Evolutionary conservation across 2,797 vertebrate species (phyloP).

Genomic region (Fistularia commersonii): DNA sequence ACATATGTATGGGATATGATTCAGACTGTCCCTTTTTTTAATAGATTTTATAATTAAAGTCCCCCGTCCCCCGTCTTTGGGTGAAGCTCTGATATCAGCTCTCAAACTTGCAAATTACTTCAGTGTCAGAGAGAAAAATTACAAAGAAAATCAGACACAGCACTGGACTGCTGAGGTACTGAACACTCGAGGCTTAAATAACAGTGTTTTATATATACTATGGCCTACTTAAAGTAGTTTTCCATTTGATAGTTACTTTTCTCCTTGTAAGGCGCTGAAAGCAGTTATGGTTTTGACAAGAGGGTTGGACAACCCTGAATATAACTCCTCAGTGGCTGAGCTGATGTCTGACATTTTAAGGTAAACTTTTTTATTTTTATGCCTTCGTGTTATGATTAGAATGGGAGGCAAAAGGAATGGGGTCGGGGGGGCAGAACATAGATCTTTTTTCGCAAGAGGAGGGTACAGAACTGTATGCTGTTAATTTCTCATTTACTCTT

Average conservation of each 20-base stretch:
- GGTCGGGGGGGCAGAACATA: too few species aligned
- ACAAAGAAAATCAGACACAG: constrained; percentile 64
- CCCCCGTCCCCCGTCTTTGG: constrained; percentile 81
- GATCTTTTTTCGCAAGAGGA: too few species aligned
- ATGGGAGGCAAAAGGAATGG: too few species aligned
- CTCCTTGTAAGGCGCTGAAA: constrained; percentile 74
- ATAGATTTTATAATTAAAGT: constrained; percentile 82
- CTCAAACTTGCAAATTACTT: constrained; percentile 81
- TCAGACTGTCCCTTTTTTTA: constrained; percentile 10
- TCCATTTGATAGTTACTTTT: background rate
- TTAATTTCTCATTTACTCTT: too few species aligned
- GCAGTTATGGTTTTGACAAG: constrained; percentile 73
- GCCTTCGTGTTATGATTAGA: too few species aligned
- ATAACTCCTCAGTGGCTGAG: constrained; percentile 68
- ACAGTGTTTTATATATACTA: background rate
- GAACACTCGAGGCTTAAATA: background rate
- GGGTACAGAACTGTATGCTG: too few species aligned
- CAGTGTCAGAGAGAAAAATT: constrained; percentile 69
- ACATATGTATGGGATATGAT: background rate
- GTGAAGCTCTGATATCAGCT: constrained; percentile 78
- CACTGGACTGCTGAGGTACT: constrained; percentile 81
- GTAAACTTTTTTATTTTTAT: constrained; percentile 51
- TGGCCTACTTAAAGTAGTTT: background rate
- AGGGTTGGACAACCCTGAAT: constrained; percentile 75
- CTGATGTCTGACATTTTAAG: constrained; percentile 79